These are phyloP conservation scores for Apteryx owenii DNA, from an alignment of 2,113 vertebrate genomes.

Conservation along the genomic window DNA sequence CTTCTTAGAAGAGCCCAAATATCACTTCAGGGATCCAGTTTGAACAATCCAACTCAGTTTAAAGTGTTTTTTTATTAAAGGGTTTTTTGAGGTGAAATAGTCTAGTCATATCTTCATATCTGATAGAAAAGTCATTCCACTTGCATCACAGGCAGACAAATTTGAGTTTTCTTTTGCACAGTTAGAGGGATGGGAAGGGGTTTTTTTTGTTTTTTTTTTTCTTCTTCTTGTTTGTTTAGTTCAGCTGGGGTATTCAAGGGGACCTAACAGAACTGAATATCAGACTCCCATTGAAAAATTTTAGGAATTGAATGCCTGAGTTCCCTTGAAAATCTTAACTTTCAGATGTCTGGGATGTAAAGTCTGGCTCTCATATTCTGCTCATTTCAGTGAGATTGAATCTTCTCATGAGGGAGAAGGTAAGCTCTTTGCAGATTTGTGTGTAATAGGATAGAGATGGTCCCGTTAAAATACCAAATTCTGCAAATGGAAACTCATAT, in stretches of 20 bases:
- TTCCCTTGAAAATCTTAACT: conserved; percentile 7
- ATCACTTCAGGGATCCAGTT: neutral
- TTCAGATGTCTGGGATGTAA: neutral
- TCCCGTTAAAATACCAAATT: neutral
- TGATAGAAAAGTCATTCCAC: neutral
- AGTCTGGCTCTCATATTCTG: neutral
- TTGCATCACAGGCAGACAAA: neutral
- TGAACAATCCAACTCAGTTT: neutral
- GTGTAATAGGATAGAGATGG: neutral
- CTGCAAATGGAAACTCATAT: neutral
- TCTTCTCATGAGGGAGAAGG: neutral
- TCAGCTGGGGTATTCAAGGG: neutral
- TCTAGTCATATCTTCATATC: neutral
- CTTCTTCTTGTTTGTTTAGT: neutral
- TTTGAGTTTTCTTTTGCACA: neutral
- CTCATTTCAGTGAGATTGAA: neutral
- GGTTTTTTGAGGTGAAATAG: neutral
- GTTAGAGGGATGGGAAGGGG: neutral
- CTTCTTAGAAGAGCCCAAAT: neutral
- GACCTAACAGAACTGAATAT: neutral
- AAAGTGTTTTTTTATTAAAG: neutral
- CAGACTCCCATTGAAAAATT: neutral
- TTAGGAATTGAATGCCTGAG: neutral
- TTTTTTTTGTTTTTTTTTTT: neutral
- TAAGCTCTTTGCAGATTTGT: neutral